Evolutionary conservation across 2,888 invertebrate genomes (phyloP), one percentile per base, ranked within the genome.

Genomic region (Patella pellucida): DNA sequence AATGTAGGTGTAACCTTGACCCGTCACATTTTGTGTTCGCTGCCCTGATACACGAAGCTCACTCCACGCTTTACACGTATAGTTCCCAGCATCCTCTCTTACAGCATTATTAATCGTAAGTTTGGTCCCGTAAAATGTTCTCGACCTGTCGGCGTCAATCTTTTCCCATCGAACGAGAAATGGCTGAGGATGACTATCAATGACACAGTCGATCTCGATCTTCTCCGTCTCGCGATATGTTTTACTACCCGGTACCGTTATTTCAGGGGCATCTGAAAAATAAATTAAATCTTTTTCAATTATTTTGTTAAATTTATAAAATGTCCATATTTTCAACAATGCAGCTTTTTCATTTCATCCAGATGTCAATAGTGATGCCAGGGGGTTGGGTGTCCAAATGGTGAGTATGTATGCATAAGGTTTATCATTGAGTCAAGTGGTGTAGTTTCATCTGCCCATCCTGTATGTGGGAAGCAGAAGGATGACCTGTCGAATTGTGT

Each of bases 1-100:
- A n/a, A 87, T 74, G 41, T 79, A 80, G 2, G 84, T 84, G 69
- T 77, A 84, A 16, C 78, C 82, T 19, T 77, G 79, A 0, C 82
- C 80, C 12, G 77, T 71, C 23, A 79, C 80, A 31, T 79, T 79
- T 31, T 81, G 79, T 7, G 76, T 72, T 4, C 73, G 52, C 56
- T 78, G 75, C 0, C 85, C 85, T 0, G 87, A 85, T 3, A 85
- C 83, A 41, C 80, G 76, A 19, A 86, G 74, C 50, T 79, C 78
- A 77, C 82, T 86, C 68, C 74, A 77, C 1, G 85, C 85, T 11
- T 81, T 83, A 78, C 87, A 87, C 0, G 86, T 80, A 76, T 86
- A 87, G 72, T 86, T 85, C 9, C 87, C 87, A 15, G 82, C 81
- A 23, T 82, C 80, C n/a, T 72, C 72, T 9, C 81, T 74, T 69